A percentile compares a stretch with the other conserved stretches of the same genome.
These are phyloP conservation scores for Eupelmus urozonus DNA, from an alignment of 2,888 invertebrate species.

Conservation along the genomic window DNA sequence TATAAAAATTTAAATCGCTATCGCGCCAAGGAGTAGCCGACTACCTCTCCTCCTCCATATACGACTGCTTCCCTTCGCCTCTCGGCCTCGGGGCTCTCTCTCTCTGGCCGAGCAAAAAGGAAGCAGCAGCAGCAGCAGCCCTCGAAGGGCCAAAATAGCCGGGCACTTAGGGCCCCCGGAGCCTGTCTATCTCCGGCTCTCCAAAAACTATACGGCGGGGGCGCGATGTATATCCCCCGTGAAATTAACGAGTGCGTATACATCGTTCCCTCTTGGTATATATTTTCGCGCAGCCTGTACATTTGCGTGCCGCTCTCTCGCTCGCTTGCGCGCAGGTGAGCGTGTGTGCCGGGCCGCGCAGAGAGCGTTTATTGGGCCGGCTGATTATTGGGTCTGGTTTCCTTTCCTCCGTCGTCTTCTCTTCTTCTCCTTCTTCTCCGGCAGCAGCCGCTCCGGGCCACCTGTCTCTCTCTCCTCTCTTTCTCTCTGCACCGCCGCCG, in stretches of 20 bases:
- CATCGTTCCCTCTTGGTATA: background rate
- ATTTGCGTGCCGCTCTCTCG: conserved; percentile 23
- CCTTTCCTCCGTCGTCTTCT: conserved; percentile 10
- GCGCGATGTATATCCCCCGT: background rate
- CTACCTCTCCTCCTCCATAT: background rate
- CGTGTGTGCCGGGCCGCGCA: no score
- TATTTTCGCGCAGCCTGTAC: background rate
- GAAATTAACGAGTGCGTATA: conserved; percentile 17
- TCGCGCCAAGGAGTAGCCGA: background rate
- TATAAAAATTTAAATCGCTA: conserved; percentile 11
- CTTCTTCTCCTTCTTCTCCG: conserved; percentile 17
- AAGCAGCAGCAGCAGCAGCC: conserved; percentile 13
- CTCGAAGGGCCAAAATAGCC: background rate
- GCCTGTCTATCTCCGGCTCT: conserved; percentile 1
- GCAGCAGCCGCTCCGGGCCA: conserved; percentile 33
- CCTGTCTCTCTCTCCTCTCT: conserved; percentile 42
- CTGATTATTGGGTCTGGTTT: conserved; percentile 58
- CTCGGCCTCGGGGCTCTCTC: background rate
- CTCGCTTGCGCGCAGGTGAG: conserved; percentile 41
- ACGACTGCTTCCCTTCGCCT: background rate
- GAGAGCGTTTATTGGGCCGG: conserved; percentile 50
- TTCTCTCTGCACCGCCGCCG: background rate
- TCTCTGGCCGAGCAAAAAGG: background rate
- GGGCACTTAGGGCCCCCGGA: background rate
- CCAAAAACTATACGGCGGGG: background rate